Base-by-base conservation (phyloP, 2,888 invertebrate genomes). In the Lepas anatifera region DNA sequence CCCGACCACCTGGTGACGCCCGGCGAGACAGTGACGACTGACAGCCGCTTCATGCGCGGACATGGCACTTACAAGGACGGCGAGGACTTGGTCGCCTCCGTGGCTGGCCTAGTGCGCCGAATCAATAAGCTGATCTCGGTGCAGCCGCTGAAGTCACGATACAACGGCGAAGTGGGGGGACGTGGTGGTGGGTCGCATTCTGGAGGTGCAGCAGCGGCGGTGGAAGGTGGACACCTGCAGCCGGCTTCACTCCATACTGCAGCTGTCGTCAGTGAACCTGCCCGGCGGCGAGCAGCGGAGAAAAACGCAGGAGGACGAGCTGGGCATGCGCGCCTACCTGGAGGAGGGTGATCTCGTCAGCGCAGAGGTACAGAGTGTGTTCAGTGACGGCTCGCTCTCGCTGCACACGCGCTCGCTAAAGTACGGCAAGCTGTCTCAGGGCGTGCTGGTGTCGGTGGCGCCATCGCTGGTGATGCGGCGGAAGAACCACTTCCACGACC, bases 191-290 rank as follows among this genome's bases (percentile, higher is more conserved):
- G 99, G 96, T 0, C 84, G 99, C 68, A 89, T 99, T 39, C 87
- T 90, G 0, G 95, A 97, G 80, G 94, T 99, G 0, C 95, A 95
- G 77, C 76, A 77, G 68, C 78, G 78, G 69, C 76, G 83, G 39
- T 97, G 97, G 97, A 94, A 93, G 80, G 91, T 97, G 3, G 92
- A 97, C 76, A 94, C 93, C 1, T 95, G 95, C 81, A 89, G 95
- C 0, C 87, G 94, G 70, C 81, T 84, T 11, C 94, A 95, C 90
- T 77, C 95, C 0, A 84, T 91, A 63, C 84, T 99, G 18, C 84
- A 92, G 72, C 81, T 99, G 27, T 93, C 95, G 0, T 91, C 95
- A 43, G 95, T 99, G 1, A 97, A 98, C 83, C 84, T 99, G 73
- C 98, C 98, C n/a, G 97, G 97, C 39, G 85, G 84, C 41, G 75